Evolutionary conservation across 2,797 vertebrate species (phyloP), one percentile per base, ranked within the genome.

Genomic region (Naso thynnoides): DNA sequence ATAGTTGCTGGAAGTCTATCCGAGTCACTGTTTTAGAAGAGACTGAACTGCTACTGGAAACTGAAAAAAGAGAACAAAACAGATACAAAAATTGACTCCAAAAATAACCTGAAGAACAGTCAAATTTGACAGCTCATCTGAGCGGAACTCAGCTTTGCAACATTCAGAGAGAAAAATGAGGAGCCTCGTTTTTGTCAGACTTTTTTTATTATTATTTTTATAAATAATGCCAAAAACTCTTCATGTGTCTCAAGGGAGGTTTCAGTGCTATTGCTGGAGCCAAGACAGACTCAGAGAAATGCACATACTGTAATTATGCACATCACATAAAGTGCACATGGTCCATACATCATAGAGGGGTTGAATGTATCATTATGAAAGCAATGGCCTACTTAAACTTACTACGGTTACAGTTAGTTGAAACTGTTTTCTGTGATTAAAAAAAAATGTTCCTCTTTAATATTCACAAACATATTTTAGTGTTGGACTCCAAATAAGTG

Each of bases 41-140:
- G 39, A 38, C 36, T 73, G 50, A 11, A 26, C 56, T 48, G 36
- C 33, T 29, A 33, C 23, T 14, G n/a, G 44, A 58, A 58, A 38
- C 13, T 2, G 6, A 6, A 29, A 62, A 73, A 39, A 68, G 31
- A 70, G 33, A 65, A 67, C 39, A 63, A 71, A 82, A 59, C 41
- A 57, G 44, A 57, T 26, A 38, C 26, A 70, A 38, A 61, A 5
- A 36, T 10, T 24, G 5, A 24, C 33, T 79, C 81, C 65, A 64
- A 81, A 86, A 88, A 87, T 87, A 90, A 76, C 66, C 44, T 47
- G 9, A 53, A 70, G 73, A 65, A 78, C 39, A 23, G 36, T 50
- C 27, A 27, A 63, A 56, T 70, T 24, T 81, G 82, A 81, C 84
- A 72, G 65, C 58, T 82, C 48, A 47, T 80, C 54, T 73, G 61